These are phyloP conservation scores for Pseudopipra pipra DNA, from an alignment of 2,113 vertebrate genomes.

Conservation along the genomic window DNA sequence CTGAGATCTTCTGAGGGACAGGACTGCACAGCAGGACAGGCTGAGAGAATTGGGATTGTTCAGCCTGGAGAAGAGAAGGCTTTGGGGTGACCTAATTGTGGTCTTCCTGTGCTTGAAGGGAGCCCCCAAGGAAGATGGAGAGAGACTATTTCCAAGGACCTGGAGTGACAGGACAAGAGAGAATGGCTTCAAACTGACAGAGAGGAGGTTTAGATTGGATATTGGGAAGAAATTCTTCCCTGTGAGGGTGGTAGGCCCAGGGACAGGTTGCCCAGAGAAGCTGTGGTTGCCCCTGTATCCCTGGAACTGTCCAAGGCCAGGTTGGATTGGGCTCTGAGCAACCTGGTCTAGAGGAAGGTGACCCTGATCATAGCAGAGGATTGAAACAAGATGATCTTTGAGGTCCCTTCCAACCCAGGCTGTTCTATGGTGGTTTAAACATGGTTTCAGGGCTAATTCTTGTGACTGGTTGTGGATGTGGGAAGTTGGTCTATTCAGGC, in stretches of 20 bases:
- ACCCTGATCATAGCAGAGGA: not conserved
- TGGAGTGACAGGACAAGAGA: not conserved
- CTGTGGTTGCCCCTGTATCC: not conserved
- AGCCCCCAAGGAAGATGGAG: not conserved
- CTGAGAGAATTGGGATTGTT: not conserved
- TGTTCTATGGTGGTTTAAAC: not conserved
- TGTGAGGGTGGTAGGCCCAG: not conserved
- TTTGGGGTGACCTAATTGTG: not conserved
- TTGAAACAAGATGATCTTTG: not conserved
- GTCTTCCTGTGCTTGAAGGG: not conserved
- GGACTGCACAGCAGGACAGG: not conserved
- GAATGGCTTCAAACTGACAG: not conserved
- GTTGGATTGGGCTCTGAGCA: not conserved
- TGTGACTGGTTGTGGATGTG: not conserved
- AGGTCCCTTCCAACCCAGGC: not conserved
- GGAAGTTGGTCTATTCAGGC: not conserved
- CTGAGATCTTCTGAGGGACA: not conserved
- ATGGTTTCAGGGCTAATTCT: not conserved
- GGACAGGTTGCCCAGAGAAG: fast-evolving
- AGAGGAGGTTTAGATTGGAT: fast-evolving
- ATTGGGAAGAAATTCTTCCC: fast-evolving
- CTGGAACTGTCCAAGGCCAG: fast-evolving
- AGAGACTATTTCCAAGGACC: not conserved
- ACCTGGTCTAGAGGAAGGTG: fast-evolving
- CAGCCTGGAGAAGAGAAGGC: not conserved